Conservation (phyloP, 1,140 invertebrate genomes). For the Antheraea mylitta region DNA sequence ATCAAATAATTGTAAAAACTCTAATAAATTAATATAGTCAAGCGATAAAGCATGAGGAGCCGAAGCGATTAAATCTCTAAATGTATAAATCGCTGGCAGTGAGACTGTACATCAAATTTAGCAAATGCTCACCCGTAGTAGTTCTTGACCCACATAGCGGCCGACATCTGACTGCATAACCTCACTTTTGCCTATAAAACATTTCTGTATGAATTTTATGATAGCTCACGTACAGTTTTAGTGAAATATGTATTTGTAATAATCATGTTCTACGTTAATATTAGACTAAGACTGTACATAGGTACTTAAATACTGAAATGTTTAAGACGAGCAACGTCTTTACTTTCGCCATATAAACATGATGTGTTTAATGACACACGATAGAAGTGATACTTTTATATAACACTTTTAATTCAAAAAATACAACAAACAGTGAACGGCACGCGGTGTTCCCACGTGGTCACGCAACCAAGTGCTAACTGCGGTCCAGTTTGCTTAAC, state of each 20-base stretch:
- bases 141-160: conserved; percentile 1
- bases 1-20: too few species aligned
- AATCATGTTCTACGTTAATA: not conserved
- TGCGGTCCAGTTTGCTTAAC: too few species aligned
- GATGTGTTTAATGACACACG: too few species aligned
- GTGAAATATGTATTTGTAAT: not conserved
- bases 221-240: not conserved
- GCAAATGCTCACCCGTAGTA: not conserved
- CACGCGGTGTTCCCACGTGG: too few species aligned
- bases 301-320: not conserved
- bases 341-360: too few species aligned
- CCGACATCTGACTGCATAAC: conserved; percentile 1
- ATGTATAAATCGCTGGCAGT: not conserved
- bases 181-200: not conserved
- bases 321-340: too few species aligned
- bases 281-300: not conserved
- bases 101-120: not conserved
- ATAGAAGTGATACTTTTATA: too few species aligned
- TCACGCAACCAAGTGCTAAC: too few species aligned
- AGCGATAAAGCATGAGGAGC: not conserved
- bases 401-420: too few species aligned
- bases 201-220: conserved; percentile 2
- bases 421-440: too few species aligned
- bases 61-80: not conserved
- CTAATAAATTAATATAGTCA: too few species aligned